These are phyloP conservation scores for Triplophysa siluroides DNA, from an alignment of 2,113 vertebrate species.

Conservation along the genomic window DNA sequence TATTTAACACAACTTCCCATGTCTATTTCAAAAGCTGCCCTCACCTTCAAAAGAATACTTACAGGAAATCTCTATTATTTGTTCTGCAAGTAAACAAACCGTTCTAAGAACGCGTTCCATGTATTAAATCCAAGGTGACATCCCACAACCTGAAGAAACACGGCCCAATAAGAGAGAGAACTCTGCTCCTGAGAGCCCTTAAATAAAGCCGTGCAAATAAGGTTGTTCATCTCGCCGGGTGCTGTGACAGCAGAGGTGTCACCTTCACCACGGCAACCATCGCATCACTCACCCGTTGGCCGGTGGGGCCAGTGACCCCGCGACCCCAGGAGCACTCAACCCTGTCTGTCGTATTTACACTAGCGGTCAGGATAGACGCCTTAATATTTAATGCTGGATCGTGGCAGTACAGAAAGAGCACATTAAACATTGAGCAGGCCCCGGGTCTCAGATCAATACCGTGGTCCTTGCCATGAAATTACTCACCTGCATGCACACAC, in stretches of 20 bases:
- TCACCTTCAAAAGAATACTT: too few species aligned
- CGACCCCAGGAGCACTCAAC: slow-evolving; percentile 8
- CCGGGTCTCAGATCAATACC: slow-evolving; percentile 49
- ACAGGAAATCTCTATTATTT: not conserved
- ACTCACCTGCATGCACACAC: slow-evolving; percentile 48
- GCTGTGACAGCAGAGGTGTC: slow-evolving; percentile 19
- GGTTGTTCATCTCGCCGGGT: slow-evolving; percentile 31
- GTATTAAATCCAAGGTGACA: slow-evolving; percentile 5
- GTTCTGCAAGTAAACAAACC: not conserved
- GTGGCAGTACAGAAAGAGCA: slow-evolving; percentile 56
- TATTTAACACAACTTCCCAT: too few species aligned
- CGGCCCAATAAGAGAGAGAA: slow-evolving; percentile 1
- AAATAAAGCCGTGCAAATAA: slow-evolving; percentile 28
- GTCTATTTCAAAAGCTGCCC: too few species aligned
- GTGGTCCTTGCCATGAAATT: slow-evolving; percentile 52
- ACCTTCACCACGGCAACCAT: slow-evolving; percentile 38
- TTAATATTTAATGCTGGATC: slow-evolving; percentile 56
- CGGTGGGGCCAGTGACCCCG: slow-evolving; percentile 2
- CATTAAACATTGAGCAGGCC: slow-evolving; percentile 60
- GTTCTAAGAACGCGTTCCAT: not conserved
- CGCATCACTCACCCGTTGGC: slow-evolving; percentile 28
- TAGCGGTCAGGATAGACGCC: slow-evolving; percentile 9
- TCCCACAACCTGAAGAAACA: not conserved
- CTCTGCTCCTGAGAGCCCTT: not conserved
- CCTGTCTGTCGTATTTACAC: slow-evolving; percentile 8